Conservation (phyloP, 2,113 vertebrate genomes). For the Oreochromis niloticus region DNA sequence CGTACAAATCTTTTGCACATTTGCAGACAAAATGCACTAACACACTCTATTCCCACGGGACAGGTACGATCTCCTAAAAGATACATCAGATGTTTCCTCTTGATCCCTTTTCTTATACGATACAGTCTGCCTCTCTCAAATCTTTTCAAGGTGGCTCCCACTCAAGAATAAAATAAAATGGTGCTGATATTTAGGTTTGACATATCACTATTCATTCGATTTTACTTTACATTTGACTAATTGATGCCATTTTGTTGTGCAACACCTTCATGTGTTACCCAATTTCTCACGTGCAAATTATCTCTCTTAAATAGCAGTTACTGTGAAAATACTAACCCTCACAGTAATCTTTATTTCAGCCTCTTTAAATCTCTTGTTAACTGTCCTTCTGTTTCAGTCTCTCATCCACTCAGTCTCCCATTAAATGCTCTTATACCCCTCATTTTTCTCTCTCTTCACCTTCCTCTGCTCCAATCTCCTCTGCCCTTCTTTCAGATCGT, state of each 20-base stretch:
- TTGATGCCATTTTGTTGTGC: not conserved
- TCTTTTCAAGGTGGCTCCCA: not conserved
- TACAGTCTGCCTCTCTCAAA: not conserved
- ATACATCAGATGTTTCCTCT: slow-evolving; percentile 17
- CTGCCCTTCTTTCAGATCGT: slow-evolving; percentile 11
- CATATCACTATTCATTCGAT: not conserved
- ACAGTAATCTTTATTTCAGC: not conserved
- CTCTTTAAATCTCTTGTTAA: slow-evolving; percentile 5
- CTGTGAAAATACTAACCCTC: not conserved
- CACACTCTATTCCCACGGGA: slow-evolving; percentile 4
- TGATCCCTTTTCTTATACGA: not conserved
- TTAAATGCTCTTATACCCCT: slow-evolving; percentile 28
- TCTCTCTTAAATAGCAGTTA: not conserved
- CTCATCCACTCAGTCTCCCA: slow-evolving; percentile 4
- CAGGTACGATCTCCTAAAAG: not conserved
- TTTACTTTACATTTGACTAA: not conserved
- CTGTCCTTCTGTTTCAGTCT: not conserved
- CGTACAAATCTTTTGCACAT: not conserved
- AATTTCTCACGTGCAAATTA: not conserved
- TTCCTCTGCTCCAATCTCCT: not conserved
- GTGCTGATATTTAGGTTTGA: not conserved
- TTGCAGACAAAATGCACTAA: not conserved
- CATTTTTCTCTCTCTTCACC: not conserved
- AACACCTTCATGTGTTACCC: not conserved
- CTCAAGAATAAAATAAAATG: not conserved